phyloP scores from a whole-genome alignment of 2,797 vertebrate genomes.

The Furcifer pardalis region DNA sequence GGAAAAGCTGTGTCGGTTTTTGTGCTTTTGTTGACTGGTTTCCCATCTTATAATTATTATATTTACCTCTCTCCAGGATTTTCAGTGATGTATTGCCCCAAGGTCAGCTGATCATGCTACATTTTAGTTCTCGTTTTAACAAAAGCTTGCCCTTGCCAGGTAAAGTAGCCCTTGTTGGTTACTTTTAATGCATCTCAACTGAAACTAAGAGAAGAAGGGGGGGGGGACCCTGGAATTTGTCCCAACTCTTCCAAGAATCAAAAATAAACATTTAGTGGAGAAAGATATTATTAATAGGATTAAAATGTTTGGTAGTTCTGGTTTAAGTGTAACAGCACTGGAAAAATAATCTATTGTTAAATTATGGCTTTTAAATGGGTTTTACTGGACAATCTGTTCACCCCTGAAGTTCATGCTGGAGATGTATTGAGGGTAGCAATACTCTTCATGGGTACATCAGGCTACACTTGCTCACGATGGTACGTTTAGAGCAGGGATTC shows the following conservation, averaged over 20 bases:
- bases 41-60: too few relatives aligned
- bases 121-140: not conserved
- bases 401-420: not conserved
- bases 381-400: not conserved
- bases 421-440: not conserved
- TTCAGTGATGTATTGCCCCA: not conserved
- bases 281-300: not conserved
- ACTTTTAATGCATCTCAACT: not conserved
- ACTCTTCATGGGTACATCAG: not conserved
- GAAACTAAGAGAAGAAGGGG: not conserved
- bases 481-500: too few relatives aligned
- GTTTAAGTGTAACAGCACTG: not conserved
- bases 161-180: not conserved
- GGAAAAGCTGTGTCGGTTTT: not conserved
- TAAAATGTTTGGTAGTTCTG: not conserved
- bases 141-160: not conserved
- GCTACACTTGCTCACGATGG: too few relatives aligned
- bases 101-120: not conserved
- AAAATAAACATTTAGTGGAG: not conserved
- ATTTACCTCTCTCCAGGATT: not conserved
- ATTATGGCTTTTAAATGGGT: not conserved
- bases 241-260: not conserved
- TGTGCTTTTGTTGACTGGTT: not conserved
- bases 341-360: not conserved
- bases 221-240: not conserved